Evolutionary conservation across 2,888 invertebrate species (phyloP).

Genomic region (Cremastinae sp.): DNA sequence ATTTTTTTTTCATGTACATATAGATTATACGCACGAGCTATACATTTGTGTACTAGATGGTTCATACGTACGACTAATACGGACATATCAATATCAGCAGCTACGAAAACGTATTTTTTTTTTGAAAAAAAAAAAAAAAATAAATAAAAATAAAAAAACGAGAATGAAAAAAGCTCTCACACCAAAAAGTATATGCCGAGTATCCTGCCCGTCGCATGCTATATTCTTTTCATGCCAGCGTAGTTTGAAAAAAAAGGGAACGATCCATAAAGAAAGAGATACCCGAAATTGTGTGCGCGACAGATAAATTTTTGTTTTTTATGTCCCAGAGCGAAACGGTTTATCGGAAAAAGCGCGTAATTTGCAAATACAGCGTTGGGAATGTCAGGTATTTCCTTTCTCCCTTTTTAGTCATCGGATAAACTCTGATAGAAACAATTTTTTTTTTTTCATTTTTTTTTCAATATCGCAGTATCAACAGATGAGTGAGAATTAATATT

Average conservation of each 20-base stretch:
- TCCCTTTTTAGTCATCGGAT: conserved; percentile 9
- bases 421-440: background rate
- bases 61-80: conserved; percentile 5
- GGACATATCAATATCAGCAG: conserved; percentile 45
- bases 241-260: conserved; percentile 18
- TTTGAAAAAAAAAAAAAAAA: no score
- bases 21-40: no score
- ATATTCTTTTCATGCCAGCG: conserved; percentile 43
- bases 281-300: conserved; percentile 64
- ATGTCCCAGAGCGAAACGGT: conserved; percentile 63
- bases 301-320: conserved; percentile 66
- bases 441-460: conserved; percentile 3
- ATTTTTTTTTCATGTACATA: background rate
- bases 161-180: conserved; percentile 37
- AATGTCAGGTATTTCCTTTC: background rate
- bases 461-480: no score
- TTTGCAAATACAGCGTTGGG: conserved; percentile 43
- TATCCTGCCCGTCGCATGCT: conserved; percentile 46
- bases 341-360: conserved; percentile 70
- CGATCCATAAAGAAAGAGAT: conserved; percentile 23
- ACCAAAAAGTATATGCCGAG: conserved; percentile 33
- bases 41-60: no score
- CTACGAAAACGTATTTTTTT: conserved; percentile 16
- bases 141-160: no score
- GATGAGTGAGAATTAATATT: background rate